Percentiles rank a stretch among this genome's conserved stretches.
These are phyloP conservation scores for Nemopilema nomurai DNA, from an alignment of 30 jellyfish, hydroid and myxozoan genomes.

Conservation along the genomic window DNA sequence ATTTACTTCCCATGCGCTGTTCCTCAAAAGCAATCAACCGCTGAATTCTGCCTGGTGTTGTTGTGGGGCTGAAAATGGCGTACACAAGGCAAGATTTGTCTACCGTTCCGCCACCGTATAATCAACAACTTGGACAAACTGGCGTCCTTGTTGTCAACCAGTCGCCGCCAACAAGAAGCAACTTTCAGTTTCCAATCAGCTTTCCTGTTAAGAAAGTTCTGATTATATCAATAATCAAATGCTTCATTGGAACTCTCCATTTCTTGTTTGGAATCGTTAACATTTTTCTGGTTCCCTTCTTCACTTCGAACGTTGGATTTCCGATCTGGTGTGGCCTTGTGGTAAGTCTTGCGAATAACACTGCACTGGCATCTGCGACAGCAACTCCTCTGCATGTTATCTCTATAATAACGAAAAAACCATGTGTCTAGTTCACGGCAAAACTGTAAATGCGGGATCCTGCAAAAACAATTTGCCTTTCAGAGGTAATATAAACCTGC, in stretches of 20 bases:
- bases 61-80: too few relatives aligned
- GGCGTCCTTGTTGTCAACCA: background rate
- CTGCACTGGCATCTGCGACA: too few relatives aligned
- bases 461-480: too few relatives aligned
- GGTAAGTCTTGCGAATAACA: too few relatives aligned
- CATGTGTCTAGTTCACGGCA: too few relatives aligned
- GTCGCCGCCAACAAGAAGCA: background rate
- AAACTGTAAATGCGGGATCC: too few relatives aligned
- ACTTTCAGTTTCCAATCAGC: background rate
- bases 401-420: too few relatives aligned
- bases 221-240: background rate
- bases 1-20: too few relatives aligned
- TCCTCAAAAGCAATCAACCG: too few relatives aligned
- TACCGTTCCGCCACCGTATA: background rate
- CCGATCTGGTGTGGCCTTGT: slow-evolving; percentile 36
- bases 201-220: background rate
- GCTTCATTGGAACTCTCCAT: background rate
- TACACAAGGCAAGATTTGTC: background rate
- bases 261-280: slow-evolving; percentile 9
- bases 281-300: background rate
- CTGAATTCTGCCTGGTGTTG: too few relatives aligned
- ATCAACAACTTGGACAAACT: background rate
- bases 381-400: too few relatives aligned
- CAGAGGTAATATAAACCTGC: too few relatives aligned
- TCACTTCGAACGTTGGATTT: slow-evolving; percentile 14